A percentile compares a stretch with the other conserved stretches of the same genome.
phyloP scores from a whole-genome alignment of 2,113 vertebrate genomes.

The Xenus cinereus region DNA sequence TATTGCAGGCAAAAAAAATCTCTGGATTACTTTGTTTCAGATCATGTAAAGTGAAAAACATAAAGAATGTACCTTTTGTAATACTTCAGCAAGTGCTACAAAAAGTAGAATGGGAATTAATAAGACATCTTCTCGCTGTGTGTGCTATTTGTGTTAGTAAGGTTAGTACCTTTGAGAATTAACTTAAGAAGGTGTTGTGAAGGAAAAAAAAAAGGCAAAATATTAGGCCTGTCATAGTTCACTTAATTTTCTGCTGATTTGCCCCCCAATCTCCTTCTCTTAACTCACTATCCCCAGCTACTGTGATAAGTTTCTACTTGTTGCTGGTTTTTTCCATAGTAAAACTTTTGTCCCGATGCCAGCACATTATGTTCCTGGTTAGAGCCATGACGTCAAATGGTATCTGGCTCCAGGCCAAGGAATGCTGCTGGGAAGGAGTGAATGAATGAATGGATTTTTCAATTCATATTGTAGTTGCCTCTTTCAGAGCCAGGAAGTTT shows the following conservation, averaged over 20 bases:
- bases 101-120: neutral
- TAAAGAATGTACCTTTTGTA: neutral
- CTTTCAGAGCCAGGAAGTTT: neutral
- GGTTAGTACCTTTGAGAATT: neutral
- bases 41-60: neutral
- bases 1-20: neutral
- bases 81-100: neutral
- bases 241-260: neutral
- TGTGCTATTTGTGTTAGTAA: neutral
- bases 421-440: constrained; percentile 65
- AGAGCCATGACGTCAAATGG: constrained; percentile 74
- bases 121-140: neutral
- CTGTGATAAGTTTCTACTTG: constrained; percentile 20
- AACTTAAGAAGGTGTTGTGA: neutral
- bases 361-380: constrained; percentile 81
- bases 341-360: constrained; percentile 58
- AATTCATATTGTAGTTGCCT: constrained; percentile 2
- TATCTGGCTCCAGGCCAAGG: constrained; percentile 71
- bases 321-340: constrained; percentile 24
- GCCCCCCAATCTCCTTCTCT: neutral
- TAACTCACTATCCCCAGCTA: neutral
- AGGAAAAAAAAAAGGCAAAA: neutral
- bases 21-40: neutral
- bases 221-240: neutral
- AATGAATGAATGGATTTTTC: constrained; percentile 40